Percentiles rank a stretch among this genome's conserved stretches.
phyloP scores from a whole-genome alignment of 2,888 invertebrate genomes.

The Diachrysia chrysitis region DNA sequence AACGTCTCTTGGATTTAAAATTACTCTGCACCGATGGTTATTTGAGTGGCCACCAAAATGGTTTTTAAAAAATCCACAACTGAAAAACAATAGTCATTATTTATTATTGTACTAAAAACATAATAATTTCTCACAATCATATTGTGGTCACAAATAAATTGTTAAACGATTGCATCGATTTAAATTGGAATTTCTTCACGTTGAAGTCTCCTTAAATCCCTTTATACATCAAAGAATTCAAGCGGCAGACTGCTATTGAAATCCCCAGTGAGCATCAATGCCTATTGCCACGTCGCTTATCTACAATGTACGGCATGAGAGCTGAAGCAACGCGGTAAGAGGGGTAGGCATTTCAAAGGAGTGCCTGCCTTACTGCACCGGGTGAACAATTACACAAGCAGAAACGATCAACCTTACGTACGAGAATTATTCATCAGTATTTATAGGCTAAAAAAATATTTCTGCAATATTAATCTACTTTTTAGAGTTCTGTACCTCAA shows the following conservation, averaged over 20 bases:
- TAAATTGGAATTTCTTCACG: slow-evolving; percentile 75
- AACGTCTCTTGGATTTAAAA: slow-evolving; percentile 57
- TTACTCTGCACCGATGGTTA: slow-evolving; percentile 47
- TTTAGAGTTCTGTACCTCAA: too few species aligned
- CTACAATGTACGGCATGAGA: slow-evolving; percentile 79
- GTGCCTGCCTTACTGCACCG: slow-evolving; percentile 79
- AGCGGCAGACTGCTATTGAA: slow-evolving; percentile 83
- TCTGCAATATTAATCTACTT: too few species aligned
- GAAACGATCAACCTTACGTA: slow-evolving; percentile 42
- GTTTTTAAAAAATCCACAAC: background rate
- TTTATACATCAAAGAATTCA: slow-evolving; percentile 83
- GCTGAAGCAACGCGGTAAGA: slow-evolving; percentile 47
- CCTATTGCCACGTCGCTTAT: slow-evolving; percentile 87
- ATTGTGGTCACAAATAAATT: slow-evolving; percentile 11
- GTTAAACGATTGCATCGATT: slow-evolving; percentile 62
- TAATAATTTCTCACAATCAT: background rate
- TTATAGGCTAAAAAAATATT: slow-evolving; percentile 9
- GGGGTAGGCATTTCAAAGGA: slow-evolving; percentile 76
- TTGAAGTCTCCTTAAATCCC: slow-evolving; percentile 81
- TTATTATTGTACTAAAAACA: background rate
- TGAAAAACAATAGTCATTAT: background rate
- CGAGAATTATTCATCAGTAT: slow-evolving; percentile 11
- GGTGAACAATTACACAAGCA: slow-evolving; percentile 66
- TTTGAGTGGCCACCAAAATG: background rate
- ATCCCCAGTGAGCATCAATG: slow-evolving; percentile 86